These are phyloP conservation scores for Drosophila chauvacae DNA, from an alignment of 1,140 invertebrate species.

Conservation along the genomic window DNA sequence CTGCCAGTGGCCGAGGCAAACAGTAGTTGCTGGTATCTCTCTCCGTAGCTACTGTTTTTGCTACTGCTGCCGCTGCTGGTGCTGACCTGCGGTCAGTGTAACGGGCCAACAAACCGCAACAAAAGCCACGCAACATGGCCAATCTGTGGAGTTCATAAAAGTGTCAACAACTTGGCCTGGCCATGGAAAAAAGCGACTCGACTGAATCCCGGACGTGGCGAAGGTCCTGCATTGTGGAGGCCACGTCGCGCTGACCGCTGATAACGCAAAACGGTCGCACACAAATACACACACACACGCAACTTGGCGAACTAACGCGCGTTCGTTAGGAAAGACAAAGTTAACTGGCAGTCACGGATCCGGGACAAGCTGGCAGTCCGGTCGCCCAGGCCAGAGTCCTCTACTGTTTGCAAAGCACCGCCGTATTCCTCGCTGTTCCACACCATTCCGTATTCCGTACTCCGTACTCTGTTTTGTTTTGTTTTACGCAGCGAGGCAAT, in stretches of 20 bases:
- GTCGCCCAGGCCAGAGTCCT: background rate
- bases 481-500: conserved; percentile 62
- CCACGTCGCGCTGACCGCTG: conserved; percentile 72
- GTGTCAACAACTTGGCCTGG: conserved; percentile 77
- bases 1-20: conserved; percentile 19
- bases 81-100: conserved; percentile 56
- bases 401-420: background rate
- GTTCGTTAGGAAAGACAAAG: conserved; percentile 76
- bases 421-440: conserved; percentile 4
- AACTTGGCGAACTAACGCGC: conserved; percentile 62
- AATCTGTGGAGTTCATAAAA: conserved; percentile 82
- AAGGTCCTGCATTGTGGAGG: conserved; percentile 37
- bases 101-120: conserved; percentile 74
- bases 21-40: conserved; percentile 6
- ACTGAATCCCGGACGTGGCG: conserved; percentile 40
- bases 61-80: background rate
- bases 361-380: conserved; percentile 24
- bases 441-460: conserved; percentile 4
- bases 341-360: conserved; percentile 68
- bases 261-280: conserved; percentile 70
- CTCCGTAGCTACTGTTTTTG: background rate
- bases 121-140: conserved; percentile 81
- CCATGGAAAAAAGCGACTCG: conserved; percentile 38
- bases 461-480: conserved; percentile 41
- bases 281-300: conserved; percentile 4